Evolutionary conservation across 2,113 vertebrate species (phyloP), one percentile per base, ranked within the genome.

Genomic region (Kryptolebias marmoratus): DNA sequence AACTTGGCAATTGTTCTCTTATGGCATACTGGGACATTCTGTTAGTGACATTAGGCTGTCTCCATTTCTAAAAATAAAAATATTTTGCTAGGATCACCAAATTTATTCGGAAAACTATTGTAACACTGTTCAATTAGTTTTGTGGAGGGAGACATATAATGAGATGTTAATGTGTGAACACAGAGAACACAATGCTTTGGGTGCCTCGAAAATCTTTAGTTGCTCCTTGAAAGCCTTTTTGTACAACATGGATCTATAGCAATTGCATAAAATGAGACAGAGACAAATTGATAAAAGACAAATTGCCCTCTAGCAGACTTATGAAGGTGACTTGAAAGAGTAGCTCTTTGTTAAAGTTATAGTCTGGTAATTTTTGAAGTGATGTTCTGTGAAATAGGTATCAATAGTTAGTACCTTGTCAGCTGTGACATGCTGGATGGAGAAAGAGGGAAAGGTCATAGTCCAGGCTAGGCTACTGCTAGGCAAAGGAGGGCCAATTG

Each of bases 301-400:
- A 81, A 83, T 86, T 81, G 84, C 79, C 89, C 89, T 88, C 80
- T 70, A 80, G 87, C 85, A 65, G 50, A 78, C 69, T 85, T 69
- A 58, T 88, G 86, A 93, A 89, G 88, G 90, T 89, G 83, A 92
- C 84, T 82, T 91, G 81, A 92, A 92, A 89, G 88, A 90, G 83
- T 76, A 83, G 88, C 80, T 88, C 87, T 81, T 88, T 86, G 89
- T 88, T 89, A 42, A 42, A 42, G 39, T 1, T 5, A 42, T 42
- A 42, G 10, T 9, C 5, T 42, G 39, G 32, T 36, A 3, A 36
- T 36, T 36, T 22, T 36, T 36, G 7, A 36, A 36, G 32, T 36
- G 32, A 36, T 36, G 32, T 36, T 36, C 32, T 36, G 32, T 8
- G 5, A 10, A 42, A 42, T 42, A 42, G 39, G 5, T 42, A 42